phyloP scores from a whole-genome alignment of 2,797 vertebrate genomes.

The Dipus sagitta region DNA sequence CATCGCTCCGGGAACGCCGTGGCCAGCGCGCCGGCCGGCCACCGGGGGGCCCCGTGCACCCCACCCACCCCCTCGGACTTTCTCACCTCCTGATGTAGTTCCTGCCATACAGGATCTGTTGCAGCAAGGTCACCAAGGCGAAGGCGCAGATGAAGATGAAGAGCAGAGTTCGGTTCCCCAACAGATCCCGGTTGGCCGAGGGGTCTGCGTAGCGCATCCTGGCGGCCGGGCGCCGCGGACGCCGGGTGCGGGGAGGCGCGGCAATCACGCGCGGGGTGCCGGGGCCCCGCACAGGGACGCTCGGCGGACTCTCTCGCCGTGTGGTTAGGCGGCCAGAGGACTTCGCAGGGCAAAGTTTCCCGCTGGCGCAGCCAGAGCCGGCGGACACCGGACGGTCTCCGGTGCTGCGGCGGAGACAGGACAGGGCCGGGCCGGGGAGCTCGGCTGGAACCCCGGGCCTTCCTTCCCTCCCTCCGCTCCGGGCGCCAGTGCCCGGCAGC shows the following conservation, averaged over 20 bases:
- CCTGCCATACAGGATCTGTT: constrained; percentile 97
- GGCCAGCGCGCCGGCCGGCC: background rate
- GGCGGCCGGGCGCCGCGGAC: constrained; percentile 69
- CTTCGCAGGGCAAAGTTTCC: constrained; percentile 75
- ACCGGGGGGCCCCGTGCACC: background rate
- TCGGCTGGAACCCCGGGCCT: constrained; percentile 46
- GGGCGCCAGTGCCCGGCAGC: constrained; percentile 79
- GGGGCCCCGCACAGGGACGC: constrained; percentile 26
- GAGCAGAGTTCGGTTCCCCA: constrained; percentile 97
- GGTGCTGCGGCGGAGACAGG: background rate
- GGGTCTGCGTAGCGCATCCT: constrained; percentile 97
- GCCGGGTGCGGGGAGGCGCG: constrained; percentile 57
- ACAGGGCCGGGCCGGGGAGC: background rate
- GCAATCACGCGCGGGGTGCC: constrained; percentile 65
- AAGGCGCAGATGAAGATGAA: constrained; percentile 99
- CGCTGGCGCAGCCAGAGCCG: background rate
- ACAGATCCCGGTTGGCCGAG: constrained; percentile 94
- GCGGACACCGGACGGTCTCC: background rate
- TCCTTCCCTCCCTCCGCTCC: constrained; percentile 56
- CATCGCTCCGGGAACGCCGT: background rate
- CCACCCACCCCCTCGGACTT: constrained; percentile 3
- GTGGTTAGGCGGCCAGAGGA: background rate
- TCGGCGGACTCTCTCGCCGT: background rate
- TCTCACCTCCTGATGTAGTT: constrained; percentile 98
- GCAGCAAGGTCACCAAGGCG: constrained; percentile 97